phyloP scores from a whole-genome alignment of 2,888 invertebrate species.

The Apodemia mormo region DNA sequence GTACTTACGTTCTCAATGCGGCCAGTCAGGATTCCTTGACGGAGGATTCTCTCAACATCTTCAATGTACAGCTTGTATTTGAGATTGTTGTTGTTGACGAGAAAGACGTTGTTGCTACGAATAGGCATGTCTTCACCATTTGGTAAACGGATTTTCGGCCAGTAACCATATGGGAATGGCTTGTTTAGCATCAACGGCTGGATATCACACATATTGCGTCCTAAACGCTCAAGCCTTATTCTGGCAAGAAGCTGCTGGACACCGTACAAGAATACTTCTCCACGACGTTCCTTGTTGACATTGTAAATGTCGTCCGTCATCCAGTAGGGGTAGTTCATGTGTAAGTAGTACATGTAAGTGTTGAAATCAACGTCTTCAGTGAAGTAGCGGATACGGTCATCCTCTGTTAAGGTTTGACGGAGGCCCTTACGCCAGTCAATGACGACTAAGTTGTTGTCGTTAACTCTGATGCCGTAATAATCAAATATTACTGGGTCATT shows the following conservation, averaged over 20 bases:
- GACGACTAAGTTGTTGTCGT: slow-evolving; percentile 82
- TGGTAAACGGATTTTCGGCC: slow-evolving; percentile 80
- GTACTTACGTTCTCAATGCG: slow-evolving; percentile 63
- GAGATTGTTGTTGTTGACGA: slow-evolving; percentile 55
- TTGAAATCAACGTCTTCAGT: slow-evolving; percentile 90
- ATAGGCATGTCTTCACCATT: slow-evolving; percentile 82
- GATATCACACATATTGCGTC: slow-evolving; percentile 73
- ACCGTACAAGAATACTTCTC: slow-evolving; percentile 82
- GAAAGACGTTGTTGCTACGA: slow-evolving; percentile 65
- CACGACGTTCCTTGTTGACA: slow-evolving; percentile 74
- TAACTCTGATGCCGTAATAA: slow-evolving; percentile 73
- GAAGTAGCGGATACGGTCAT: slow-evolving; percentile 86
- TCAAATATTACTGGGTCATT: slow-evolving; percentile 75
- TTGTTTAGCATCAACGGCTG: slow-evolving; percentile 71
- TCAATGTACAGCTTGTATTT: slow-evolving; percentile 56
- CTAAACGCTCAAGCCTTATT: slow-evolving; percentile 72
- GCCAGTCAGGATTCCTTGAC: slow-evolving; percentile 69
- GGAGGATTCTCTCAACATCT: slow-evolving; percentile 76
- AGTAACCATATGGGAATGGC: slow-evolving; percentile 75
- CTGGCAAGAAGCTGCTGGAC: slow-evolving; percentile 85
- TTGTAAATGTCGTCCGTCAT: slow-evolving; percentile 80
- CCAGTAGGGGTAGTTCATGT: slow-evolving; percentile 87
- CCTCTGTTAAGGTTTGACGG: slow-evolving; percentile 79
- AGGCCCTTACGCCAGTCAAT: slow-evolving; percentile 86
- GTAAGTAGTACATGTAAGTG: slow-evolving; percentile 85